These are phyloP conservation scores for Amorpha juglandis DNA, from an alignment of 2,888 invertebrate genomes.

Conservation along the genomic window DNA sequence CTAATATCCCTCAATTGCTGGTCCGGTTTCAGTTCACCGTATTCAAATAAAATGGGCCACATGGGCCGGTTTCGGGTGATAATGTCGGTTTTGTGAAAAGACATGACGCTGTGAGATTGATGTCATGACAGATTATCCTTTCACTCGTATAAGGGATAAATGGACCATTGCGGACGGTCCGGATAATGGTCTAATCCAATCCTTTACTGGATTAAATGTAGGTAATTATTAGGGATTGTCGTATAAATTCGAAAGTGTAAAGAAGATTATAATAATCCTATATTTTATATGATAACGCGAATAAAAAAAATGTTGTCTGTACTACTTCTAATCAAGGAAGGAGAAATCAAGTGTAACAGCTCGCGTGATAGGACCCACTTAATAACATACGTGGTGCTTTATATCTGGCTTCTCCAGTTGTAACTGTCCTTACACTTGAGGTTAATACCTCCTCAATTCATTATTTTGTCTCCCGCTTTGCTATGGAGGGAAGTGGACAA, in stretches of 20 bases:
- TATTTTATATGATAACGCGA: no score
- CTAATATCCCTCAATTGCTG: constrained; percentile 22
- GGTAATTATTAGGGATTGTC: not conserved
- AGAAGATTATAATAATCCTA: not conserved
- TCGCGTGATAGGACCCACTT: no score
- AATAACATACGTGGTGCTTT: no score
- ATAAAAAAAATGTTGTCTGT: no score
- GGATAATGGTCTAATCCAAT: constrained; percentile 35
- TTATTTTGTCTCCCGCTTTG: no score
- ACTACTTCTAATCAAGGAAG: no score
- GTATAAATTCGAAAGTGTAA: not conserved
- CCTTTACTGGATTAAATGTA: not conserved
- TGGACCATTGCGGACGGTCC: constrained; percentile 34
- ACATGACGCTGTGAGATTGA: constrained; percentile 24
- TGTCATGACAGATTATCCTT: constrained; percentile 27
- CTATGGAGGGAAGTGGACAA: no score
- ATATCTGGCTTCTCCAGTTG: no score
- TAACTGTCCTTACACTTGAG: no score
- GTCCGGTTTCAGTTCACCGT: constrained; percentile 3
- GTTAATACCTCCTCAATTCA: no score
- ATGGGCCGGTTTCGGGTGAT: not conserved
- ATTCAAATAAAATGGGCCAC: constrained; percentile 18
- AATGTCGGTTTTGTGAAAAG: constrained; percentile 27
- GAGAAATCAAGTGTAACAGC: no score
- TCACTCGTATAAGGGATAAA: constrained; percentile 36